These are phyloP conservation scores for Tinea trinotella DNA, from an alignment of 2,888 invertebrate species.

Conservation along the genomic window DNA sequence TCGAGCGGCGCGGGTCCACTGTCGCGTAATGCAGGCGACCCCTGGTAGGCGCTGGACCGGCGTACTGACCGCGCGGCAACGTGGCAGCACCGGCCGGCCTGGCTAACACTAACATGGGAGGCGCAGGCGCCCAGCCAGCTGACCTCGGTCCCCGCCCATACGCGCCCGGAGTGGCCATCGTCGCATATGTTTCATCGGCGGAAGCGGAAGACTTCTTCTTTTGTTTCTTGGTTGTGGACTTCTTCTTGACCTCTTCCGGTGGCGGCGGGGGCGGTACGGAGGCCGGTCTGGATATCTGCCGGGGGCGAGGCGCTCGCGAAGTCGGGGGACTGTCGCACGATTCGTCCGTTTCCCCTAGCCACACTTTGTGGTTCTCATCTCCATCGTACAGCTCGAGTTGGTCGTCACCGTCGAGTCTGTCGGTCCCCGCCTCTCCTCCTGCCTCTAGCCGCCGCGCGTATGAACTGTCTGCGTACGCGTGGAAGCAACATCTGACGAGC, in stretches of 20 bases:
- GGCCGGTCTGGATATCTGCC: constrained; percentile 85
- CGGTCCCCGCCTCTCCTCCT: constrained; percentile 61
- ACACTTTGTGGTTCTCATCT: constrained; percentile 94
- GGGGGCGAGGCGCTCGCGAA: constrained; percentile 77
- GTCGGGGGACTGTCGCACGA: constrained; percentile 72
- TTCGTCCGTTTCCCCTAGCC: constrained; percentile 84
- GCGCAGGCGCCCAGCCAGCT: constrained; percentile 57
- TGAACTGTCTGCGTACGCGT: constrained; percentile 96
- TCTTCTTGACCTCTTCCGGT: constrained; percentile 77
- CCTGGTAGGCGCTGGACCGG: constrained; percentile 54
- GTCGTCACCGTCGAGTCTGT: constrained; percentile 59
- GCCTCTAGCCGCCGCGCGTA: constrained; percentile 88
- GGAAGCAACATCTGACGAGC: constrained; percentile 96
- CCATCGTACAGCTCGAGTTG: constrained; percentile 90
- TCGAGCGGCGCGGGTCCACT: constrained; percentile 75
- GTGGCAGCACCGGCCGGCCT: constrained; percentile 62
- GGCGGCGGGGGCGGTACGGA: constrained; percentile 90
- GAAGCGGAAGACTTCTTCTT: constrained; percentile 73
- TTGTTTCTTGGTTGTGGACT: constrained; percentile 66
- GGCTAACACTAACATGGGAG: constrained; percentile 51
- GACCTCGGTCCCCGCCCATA: constrained; percentile 57
- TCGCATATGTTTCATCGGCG: constrained; percentile 72
- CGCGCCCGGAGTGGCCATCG: constrained; percentile 66
- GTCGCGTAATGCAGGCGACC: constrained; percentile 74
- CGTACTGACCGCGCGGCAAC: constrained; percentile 52